Percentiles rank a stretch among this genome's conserved stretches.
Conservation (phyloP, 2,113 vertebrate species). For the Boulengerochromis microlepis region DNA sequence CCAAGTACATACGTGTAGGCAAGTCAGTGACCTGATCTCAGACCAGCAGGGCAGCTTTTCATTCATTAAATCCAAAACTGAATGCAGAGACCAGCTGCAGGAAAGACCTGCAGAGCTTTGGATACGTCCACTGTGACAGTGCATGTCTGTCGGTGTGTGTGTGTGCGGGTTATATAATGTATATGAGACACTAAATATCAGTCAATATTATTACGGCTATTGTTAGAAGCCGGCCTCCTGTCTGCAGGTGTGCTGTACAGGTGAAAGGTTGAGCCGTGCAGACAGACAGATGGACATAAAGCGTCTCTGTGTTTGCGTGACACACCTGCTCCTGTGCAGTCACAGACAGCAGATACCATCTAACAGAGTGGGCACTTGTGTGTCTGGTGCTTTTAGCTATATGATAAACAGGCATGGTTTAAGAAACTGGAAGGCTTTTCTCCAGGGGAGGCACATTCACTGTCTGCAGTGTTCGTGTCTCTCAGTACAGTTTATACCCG, state of each 20-base stretch:
- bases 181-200: not conserved
- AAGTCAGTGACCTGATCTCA: not conserved
- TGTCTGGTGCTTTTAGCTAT: not conserved
- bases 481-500: not conserved
- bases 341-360: not conserved
- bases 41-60: not conserved
- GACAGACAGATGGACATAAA: not conserved
- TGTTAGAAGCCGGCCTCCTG: not conserved
- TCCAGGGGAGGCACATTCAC: not conserved
- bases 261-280: not conserved
- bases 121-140: not conserved
- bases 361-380: not conserved
- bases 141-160: not conserved
- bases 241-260: not conserved
- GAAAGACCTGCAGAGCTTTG: not conserved
- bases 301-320: not conserved
- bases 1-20: not conserved
- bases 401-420: not conserved
- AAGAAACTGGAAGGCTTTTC: not conserved
- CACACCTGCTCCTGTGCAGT: not conserved
- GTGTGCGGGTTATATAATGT: not conserved
- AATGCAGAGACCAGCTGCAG: not conserved
- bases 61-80: not conserved
- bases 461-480: not conserved
- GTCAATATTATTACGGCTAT: not conserved